A percentile compares a stretch with the other conserved stretches of the same genome.
These are phyloP conservation scores for Tachina lurida DNA, from an alignment of 2,888 invertebrate genomes.

Conservation along the genomic window DNA sequence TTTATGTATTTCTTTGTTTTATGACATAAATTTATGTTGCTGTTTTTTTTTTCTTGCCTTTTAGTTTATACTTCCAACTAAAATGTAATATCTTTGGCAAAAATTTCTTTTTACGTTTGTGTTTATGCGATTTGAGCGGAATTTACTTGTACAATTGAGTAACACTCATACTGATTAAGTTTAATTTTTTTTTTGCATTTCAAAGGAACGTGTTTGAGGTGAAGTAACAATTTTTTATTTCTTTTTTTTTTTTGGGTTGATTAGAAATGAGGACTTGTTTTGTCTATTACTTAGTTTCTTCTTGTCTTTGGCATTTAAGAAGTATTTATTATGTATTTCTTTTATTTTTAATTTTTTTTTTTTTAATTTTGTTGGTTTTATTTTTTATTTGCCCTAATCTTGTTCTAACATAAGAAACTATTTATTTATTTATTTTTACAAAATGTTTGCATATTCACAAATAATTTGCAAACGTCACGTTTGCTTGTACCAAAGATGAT, in stretches of 20 bases:
- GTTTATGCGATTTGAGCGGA: constrained; percentile 18
- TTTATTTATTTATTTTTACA: constrained; percentile 1
- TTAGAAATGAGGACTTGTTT: constrained; percentile 63
- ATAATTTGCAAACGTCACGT: constrained; percentile 60
- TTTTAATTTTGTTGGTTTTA: constrained; percentile 13
- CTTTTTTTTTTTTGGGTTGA: constrained; percentile 21
- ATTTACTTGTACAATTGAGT: constrained; percentile 51
- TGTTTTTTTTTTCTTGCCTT: constrained; percentile 45
- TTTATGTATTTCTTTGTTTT: constrained; percentile 68
- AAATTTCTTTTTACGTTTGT: constrained; percentile 47
- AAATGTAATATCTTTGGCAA: constrained; percentile 5
- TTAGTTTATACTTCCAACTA: not conserved
- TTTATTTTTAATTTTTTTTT: not conserved
- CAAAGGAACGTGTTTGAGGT: constrained; percentile 64
- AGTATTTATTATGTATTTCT: not conserved
- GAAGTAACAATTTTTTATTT: constrained; percentile 60
- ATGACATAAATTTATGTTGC: constrained; percentile 58
- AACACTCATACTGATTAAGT: constrained; percentile 42
- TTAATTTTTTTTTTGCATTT: constrained; percentile 22
- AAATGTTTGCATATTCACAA: not conserved
- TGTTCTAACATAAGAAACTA: constrained; percentile 24
- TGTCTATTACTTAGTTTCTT: constrained; percentile 24
- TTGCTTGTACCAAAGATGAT: constrained; percentile 41
- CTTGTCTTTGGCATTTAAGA: constrained; percentile 12
- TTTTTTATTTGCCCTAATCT: constrained; percentile 5